Percentiles rank a stretch among this genome's conserved stretches.
Conservation (phyloP, 2,888 invertebrate genomes). For the Drosophila limbata region DNA sequence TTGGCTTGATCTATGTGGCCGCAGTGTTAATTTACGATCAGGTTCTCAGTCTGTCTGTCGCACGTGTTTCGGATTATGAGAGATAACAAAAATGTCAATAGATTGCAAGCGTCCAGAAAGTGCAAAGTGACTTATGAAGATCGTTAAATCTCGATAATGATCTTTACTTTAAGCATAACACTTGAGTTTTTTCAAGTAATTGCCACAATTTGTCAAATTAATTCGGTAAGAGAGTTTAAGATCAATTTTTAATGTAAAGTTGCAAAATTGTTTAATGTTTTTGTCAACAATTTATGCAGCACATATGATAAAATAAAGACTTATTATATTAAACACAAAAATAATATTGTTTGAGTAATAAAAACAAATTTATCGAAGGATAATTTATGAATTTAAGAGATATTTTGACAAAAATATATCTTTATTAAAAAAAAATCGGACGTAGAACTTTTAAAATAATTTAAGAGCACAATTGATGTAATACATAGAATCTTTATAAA, state of each 20-base stretch:
- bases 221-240: neutral
- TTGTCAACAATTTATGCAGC: no score
- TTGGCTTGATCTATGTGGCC: slow-evolving; percentile 45
- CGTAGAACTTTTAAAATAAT: no score
- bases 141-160: slow-evolving; percentile 12
- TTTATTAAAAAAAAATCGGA: no score
- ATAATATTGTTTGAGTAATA: no score
- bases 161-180: slow-evolving; percentile 15
- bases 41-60: slow-evolving; percentile 25
- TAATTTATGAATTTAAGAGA: no score
- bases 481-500: no score
- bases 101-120: slow-evolving; percentile 14
- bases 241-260: neutral
- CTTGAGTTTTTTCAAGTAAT: slow-evolving; percentile 5
- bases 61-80: slow-evolving; percentile 47
- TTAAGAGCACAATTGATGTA: no score
- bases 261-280: no score
- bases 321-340: no score
- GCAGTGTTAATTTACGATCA: slow-evolving; percentile 45
- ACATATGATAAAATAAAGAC: no score
- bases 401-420: no score
- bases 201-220: slow-evolving; percentile 11
- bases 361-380: no score
- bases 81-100: slow-evolving; percentile 31
- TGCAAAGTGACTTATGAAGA: neutral